Evolutionary conservation across 2,113 vertebrate genomes (phyloP).

Genomic region (Corythaixoides concolor): DNA sequence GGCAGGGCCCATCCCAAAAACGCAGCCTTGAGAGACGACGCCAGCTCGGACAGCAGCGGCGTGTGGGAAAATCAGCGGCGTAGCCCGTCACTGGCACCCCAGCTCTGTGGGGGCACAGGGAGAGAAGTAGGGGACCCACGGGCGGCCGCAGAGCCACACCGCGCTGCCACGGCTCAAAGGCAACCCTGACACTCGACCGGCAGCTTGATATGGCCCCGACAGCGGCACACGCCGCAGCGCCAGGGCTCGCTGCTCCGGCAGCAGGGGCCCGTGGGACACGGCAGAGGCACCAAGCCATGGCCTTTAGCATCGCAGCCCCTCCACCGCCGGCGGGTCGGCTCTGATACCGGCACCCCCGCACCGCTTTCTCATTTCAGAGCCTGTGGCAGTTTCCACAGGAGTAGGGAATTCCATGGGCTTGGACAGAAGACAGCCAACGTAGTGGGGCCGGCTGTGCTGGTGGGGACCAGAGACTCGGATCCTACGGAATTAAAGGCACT

Average conservation of each 20-base stretch:
- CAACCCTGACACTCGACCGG: rapidly evolving
- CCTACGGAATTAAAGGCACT: not conserved
- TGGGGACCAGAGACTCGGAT: rapidly evolving
- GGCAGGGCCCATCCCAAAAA: not conserved
- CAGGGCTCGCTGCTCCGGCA: rapidly evolving
- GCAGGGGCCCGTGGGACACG: rapidly evolving
- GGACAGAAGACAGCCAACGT: rapidly evolving
- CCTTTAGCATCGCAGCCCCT: not conserved
- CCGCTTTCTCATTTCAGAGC: not conserved
- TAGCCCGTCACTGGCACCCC: not conserved
- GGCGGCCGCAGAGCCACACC: rapidly evolving
- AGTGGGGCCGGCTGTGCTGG: rapidly evolving
- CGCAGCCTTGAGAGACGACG: not conserved
- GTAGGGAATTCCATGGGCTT: not conserved
- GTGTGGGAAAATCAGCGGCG: rapidly evolving
- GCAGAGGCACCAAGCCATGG: rapidly evolving
- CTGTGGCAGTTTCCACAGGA: not conserved
- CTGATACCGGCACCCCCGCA: rapidly evolving
- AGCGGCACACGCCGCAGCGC: not conserved
- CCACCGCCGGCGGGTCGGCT: rapidly evolving
- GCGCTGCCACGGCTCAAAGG: not conserved
- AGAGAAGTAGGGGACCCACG: rapidly evolving
- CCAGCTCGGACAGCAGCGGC: not conserved
- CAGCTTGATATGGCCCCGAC: rapidly evolving
- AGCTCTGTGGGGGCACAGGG: not conserved